These are phyloP conservation scores for Pollenia labialis DNA, from an alignment of 2,888 invertebrate genomes.

Conservation along the genomic window DNA sequence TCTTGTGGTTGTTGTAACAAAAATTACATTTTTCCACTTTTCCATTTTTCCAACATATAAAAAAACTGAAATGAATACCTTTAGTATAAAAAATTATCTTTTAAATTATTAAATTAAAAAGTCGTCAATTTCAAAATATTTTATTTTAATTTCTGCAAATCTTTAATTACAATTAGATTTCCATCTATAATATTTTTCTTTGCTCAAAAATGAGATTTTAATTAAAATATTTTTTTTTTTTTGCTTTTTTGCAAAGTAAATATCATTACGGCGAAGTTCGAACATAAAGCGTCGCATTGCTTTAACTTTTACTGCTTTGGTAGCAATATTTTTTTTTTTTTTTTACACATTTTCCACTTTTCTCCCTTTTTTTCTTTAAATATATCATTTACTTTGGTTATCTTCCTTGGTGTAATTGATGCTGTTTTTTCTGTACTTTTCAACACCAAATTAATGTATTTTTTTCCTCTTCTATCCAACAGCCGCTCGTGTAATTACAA, in stretches of 20 bases:
- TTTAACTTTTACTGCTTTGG: neutral
- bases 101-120: too few relatives aligned
- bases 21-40: too few relatives aligned
- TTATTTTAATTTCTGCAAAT: neutral
- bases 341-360: slow-evolving; percentile 37
- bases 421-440: slow-evolving; percentile 40
- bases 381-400: slow-evolving; percentile 9
- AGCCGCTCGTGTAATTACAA: neutral
- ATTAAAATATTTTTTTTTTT: neutral
- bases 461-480: slow-evolving; percentile 6
- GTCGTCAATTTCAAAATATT: too few relatives aligned
- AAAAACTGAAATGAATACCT: too few relatives aligned
- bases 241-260: neutral
- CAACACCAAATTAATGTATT: slow-evolving; percentile 66
- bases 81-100: too few relatives aligned
- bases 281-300: neutral
- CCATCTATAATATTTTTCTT: neutral
- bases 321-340: slow-evolving; percentile 7
- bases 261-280: neutral
- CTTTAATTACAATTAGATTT: neutral
- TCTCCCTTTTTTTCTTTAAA: neutral
- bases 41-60: too few relatives aligned
- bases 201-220: neutral
- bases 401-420: slow-evolving; percentile 41
- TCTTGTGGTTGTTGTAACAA: too few relatives aligned